Conservation (phyloP, 2,113 vertebrate species). For the Clarias gariepinus region DNA sequence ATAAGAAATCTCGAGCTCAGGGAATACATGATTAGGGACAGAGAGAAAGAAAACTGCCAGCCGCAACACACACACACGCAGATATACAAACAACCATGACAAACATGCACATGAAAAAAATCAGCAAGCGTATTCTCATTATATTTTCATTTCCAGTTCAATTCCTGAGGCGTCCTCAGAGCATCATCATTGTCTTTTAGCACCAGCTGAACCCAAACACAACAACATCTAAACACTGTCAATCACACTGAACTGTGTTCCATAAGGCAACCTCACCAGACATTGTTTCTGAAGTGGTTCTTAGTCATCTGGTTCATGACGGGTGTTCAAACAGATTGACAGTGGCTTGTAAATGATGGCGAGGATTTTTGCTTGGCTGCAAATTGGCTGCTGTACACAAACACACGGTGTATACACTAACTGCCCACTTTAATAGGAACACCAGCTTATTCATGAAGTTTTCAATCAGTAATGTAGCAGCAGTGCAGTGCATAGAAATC, state of each 20-base stretch:
- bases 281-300: background rate
- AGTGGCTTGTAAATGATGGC: background rate
- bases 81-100: slow-evolving; percentile 17
- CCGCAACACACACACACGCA: background rate
- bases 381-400: no score
- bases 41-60: slow-evolving; percentile 20
- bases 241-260: slow-evolving; percentile 40
- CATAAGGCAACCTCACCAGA: background rate
- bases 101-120: slow-evolving; percentile 23
- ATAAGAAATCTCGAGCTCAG: slow-evolving; percentile 51
- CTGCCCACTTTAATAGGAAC: no score
- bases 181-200: slow-evolving; percentile 28
- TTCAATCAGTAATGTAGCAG: no score
- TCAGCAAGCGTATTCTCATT: slow-evolving; percentile 44
- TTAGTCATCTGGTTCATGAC: background rate
- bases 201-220: slow-evolving; percentile 28
- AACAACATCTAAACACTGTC: slow-evolving; percentile 29
- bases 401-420: no score
- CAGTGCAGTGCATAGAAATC: no score
- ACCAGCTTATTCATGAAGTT: no score
- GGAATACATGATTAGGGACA: slow-evolving; percentile 54
- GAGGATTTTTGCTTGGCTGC: background rate
- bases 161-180: slow-evolving; percentile 6
- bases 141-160: slow-evolving; percentile 32
- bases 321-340: background rate